Conservation (phyloP, 2,797 vertebrate species). For the Eremophila alpestris region DNA sequence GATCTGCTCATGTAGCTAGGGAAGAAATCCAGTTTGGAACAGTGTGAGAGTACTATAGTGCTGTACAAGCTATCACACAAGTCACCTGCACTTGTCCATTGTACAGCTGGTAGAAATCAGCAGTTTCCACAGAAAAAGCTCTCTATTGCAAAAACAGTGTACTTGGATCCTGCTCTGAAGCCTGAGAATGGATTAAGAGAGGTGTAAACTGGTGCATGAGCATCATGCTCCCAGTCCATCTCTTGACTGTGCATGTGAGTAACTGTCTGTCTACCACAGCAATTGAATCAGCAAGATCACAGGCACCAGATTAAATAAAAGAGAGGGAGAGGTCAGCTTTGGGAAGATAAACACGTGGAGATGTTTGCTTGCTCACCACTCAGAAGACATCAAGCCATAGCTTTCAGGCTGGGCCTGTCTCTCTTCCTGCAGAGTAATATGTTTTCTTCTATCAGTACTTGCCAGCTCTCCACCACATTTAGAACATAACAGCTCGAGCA, state of each 20-base stretch:
- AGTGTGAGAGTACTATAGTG: not conserved
- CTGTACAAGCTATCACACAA: not conserved
- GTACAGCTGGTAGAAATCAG: not conserved
- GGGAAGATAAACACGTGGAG: not conserved
- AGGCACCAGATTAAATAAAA: not conserved
- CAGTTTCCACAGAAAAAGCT: not conserved
- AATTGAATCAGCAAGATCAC: not conserved
- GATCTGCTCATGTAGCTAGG: not conserved
- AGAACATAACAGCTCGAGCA: not conserved
- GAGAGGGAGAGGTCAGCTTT: not conserved
- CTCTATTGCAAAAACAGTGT: not conserved
- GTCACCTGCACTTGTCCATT: not conserved
- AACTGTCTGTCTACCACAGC: not conserved
- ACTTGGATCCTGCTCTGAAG: not conserved
- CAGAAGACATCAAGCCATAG: not conserved
- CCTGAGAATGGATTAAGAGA: not conserved
- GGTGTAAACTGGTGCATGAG: not conserved
- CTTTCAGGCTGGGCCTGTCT: not conserved
- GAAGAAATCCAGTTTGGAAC: not conserved
- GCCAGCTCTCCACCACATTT: slow-evolving; percentile 41
- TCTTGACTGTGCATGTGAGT: not conserved
- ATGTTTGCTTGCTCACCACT: not conserved
- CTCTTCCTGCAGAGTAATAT: not conserved
- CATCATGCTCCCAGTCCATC: not conserved
- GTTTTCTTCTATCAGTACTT: slow-evolving; percentile 28